phyloP scores from a whole-genome alignment of 2,888 invertebrate genomes.

The Allophyes oxyacanthae region DNA sequence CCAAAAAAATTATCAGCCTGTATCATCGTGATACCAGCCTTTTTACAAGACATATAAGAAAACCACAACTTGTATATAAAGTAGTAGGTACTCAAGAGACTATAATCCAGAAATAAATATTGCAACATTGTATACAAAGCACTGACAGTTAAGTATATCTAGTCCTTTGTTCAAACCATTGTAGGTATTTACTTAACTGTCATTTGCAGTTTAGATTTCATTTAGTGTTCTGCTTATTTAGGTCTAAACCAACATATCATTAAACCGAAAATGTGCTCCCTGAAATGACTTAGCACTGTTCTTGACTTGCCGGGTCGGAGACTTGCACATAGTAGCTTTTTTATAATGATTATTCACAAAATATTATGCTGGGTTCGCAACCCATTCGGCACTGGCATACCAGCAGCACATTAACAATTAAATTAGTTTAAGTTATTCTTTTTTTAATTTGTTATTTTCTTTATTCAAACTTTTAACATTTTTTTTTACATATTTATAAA shows the following conservation, averaged over 20 bases:
- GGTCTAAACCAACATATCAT: constrained; percentile 65
- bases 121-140: neutral
- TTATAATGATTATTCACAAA: no score
- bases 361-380: no score
- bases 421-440: no score
- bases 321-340: neutral
- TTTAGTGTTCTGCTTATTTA: constrained; percentile 74
- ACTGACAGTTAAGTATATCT: constrained; percentile 25
- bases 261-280: constrained; percentile 52
- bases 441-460: no score
- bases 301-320: neutral
- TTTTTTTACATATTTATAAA: no score
- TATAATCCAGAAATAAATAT: constrained; percentile 27
- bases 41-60: neutral
- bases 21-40: neutral
- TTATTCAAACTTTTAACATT: no score
- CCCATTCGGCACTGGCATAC: no score
- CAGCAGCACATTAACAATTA: no score
- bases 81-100: constrained; percentile 11
- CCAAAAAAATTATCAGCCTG: no score
- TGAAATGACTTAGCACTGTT: constrained; percentile 36
- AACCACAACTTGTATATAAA: neutral
- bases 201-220: constrained; percentile 74
- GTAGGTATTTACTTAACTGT: constrained; percentile 53
- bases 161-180: constrained; percentile 27